Evolutionary conservation across 2,797 vertebrate species (phyloP), one percentile per base, ranked within the genome.

Genomic region (Knipowitschia caucasica): DNA sequence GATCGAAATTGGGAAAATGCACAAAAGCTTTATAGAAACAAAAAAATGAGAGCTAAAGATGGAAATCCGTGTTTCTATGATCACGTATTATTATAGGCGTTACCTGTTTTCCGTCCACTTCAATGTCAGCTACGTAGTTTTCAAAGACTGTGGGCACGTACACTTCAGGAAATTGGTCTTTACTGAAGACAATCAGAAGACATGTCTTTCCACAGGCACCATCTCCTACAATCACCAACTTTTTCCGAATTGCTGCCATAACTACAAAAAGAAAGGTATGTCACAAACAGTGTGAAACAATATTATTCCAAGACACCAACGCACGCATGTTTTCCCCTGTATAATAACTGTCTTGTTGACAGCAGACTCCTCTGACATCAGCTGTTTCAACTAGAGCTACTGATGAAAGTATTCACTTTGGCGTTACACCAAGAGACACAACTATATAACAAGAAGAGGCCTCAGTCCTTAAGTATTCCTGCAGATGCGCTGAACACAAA

Each of bases 181-280:
- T 94, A 59, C 93, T 94, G 86, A 94, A 94, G 53, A 93, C 89
- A 0, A 93, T 94, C 63, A 94, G 91, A 39, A 94, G 90, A 59
- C 92, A 93, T 9, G 93, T 94, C 80, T 94, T 94, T 31, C 93
- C 93, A 50, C 92, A 94, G n/a, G 92, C 92, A 27, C 93, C 93
- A 58, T 94, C 93, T 59, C 92, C 93, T 12, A 94, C 93, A 59
- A 94, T 93, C 46, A 94, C 93, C 83, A 94, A 83, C 81, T 93
- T 93, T 85, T 93, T 94, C 50, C 92, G 89, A 85, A 93, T 93
- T 15, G 92, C 90, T 69, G 92, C 91, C 92, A 92, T 93, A 59
- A 64, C 89, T 90, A 50, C 42, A 64, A 8, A 44, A 34, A 25
- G 15, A 59, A 30, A 60, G 8, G 58, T 23, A 49, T 33, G 24